Percentiles rank a stretch among this genome's conserved stretches.
Conservation (phyloP, 1,140 invertebrate species). For the Drosophila navojoa region DNA sequence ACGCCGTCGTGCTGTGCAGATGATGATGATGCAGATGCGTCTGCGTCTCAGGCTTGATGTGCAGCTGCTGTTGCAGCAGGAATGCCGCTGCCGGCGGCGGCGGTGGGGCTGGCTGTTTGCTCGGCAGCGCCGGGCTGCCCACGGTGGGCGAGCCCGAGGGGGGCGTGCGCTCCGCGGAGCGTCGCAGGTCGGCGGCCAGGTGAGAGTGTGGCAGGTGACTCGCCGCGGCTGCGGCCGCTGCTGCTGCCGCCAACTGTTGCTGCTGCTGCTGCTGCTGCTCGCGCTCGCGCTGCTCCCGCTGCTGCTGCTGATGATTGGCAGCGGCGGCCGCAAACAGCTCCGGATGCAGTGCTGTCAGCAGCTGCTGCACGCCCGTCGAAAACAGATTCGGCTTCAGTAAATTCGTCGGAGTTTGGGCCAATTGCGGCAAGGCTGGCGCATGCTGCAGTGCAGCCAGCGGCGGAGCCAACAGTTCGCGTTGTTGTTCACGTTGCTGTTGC, state of each 20-base stretch:
- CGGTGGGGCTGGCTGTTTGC: conserved; percentile 46
- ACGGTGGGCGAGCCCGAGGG: conserved; percentile 50
- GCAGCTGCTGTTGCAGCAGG: conserved; percentile 74
- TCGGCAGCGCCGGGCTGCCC: conserved; percentile 60
- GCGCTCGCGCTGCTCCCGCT: conserved; percentile 53
- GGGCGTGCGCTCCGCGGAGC: conserved; percentile 63
- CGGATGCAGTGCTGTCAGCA: conserved; percentile 79
- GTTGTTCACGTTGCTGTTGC: conserved; percentile 46
- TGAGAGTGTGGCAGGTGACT: conserved; percentile 63
- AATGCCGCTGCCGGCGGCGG: conserved; percentile 66
- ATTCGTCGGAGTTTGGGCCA: conserved; percentile 79
- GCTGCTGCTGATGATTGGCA: conserved; percentile 80
- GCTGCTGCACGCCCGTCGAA: conserved; percentile 79
- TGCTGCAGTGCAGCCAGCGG: conserved; percentile 65
- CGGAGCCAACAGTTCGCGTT: conserved; percentile 54
- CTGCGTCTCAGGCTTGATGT: conserved; percentile 77
- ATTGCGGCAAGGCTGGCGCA: conserved; percentile 68
- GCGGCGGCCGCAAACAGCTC: conserved; percentile 78
- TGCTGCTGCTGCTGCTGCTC: conserved; percentile 41
- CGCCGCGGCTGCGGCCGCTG: conserved; percentile 39
- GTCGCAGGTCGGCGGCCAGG: conserved; percentile 61
- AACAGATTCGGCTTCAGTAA: conserved; percentile 83
- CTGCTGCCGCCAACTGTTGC: conserved; percentile 28
- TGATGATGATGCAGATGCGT: conserved; percentile 73
- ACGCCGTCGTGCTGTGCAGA: conserved; percentile 32